Evolutionary conservation across 2,888 invertebrate species (phyloP), one percentile per base, ranked within the genome.

Genomic region (Xestia xanthographa): DNA sequence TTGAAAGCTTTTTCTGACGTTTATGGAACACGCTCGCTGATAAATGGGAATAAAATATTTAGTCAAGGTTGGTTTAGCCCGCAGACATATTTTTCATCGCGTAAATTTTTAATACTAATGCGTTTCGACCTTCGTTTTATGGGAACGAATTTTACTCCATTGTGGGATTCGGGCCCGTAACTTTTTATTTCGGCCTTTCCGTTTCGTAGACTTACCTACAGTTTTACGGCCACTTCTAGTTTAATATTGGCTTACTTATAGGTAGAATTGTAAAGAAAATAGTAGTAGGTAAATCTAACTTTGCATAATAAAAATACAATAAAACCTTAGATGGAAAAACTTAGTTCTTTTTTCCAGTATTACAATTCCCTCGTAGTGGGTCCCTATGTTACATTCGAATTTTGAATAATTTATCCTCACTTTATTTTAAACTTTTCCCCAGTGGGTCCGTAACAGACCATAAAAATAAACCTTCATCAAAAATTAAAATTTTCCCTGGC

Each of bases 11-110:
- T 86, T 83, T 87, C 79, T 87, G 83, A 82, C 87, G 63, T 86
- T 83, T 85, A 87, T 83, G 77, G 79, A 82, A 86, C 85, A 79
- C 77, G 73, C 70, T 41, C 78, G 38, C 66, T 83, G 83, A 85
- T 85, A 83, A 87, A 87, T 87, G 86, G 83, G 78, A 83, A 85
- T 86, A 86, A 83, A 86, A 86, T 86, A 86, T 86, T 81, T 81
- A 77, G 71, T 69, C 50, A 79, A 80, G 72, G 74, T 77, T 78
- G 80, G 75, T 74, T 79, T 74, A 75, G 45, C 77, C 41, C 62
- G 71, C 68, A 79, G 50, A 83, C 77, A 86, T 85, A 85, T 83
- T 86, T 86, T 86, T 78, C 72, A 78, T 67, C n/a, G 77, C 65
- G 72, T 84, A 82, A 62, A 84, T 86, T 76, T 86, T 86, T 86